phyloP scores from a whole-genome alignment of 2,797 vertebrate genomes.

The Phoxinus dragarum region DNA sequence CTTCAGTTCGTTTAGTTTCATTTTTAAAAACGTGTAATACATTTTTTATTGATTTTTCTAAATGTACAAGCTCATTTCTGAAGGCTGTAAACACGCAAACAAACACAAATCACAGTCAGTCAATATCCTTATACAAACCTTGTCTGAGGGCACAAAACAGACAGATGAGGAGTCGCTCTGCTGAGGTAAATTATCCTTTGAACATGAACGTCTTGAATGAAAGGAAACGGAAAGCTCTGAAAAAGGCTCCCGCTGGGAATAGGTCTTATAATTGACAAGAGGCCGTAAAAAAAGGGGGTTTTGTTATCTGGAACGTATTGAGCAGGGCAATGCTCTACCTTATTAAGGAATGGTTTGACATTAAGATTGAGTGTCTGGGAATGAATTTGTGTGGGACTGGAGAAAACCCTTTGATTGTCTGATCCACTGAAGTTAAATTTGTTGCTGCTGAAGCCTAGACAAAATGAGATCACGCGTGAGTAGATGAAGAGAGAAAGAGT shows the following conservation, averaged over 20 bases:
- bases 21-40: neutral
- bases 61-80: constrained; percentile 21
- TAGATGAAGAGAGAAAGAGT: constrained; percentile 26
- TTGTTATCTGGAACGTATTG: constrained; percentile 63
- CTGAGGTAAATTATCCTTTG: constrained; percentile 54
- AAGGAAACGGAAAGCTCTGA: neutral
- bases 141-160: constrained; percentile 22
- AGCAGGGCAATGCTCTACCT: constrained; percentile 53
- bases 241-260: constrained; percentile 42
- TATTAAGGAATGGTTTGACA: constrained; percentile 57
- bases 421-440: constrained; percentile 57
- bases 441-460: constrained; percentile 32
- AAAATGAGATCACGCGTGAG: constrained; percentile 34
- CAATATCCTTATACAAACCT: constrained; percentile 2
- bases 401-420: constrained; percentile 62
- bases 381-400: constrained; percentile 28
- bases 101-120: constrained; percentile 25
- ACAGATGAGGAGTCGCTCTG: constrained; percentile 26
- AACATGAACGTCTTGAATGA: constrained; percentile 51
- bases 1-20: constrained; percentile 20
- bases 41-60: constrained; percentile 25
- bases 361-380: constrained; percentile 61
- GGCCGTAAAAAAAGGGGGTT: constrained; percentile 58
- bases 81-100: constrained; percentile 21
- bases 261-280: constrained; percentile 66